Percentiles rank a stretch among this genome's conserved stretches.
phyloP scores from a whole-genome alignment of 2,797 vertebrate species.

The Notolepis coatsorum region DNA sequence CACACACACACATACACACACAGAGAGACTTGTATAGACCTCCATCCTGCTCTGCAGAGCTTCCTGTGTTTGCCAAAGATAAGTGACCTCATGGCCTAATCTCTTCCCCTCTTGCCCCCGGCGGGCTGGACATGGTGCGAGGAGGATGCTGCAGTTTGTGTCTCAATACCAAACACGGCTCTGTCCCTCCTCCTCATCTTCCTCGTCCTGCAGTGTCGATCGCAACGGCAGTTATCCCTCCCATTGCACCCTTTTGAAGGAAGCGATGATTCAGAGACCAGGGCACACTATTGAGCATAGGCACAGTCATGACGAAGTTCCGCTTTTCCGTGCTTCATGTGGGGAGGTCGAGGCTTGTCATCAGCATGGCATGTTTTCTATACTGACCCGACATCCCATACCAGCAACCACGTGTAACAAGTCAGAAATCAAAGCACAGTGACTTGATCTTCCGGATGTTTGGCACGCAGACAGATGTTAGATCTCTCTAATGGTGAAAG shows the following conservation, averaged over 20 bases:
- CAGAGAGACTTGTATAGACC: background rate
- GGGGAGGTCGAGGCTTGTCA: too few species aligned
- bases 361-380: too few species aligned
- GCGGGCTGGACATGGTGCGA: conserved; percentile 39
- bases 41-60: conserved; percentile 56
- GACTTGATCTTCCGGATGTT: too few species aligned
- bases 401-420: too few species aligned
- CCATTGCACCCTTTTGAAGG: conserved; percentile 41
- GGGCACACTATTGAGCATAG: background rate
- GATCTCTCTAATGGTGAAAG: too few species aligned
- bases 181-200: conserved; percentile 37
- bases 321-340: background rate
- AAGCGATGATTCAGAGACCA: conserved; percentile 22
- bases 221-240: conserved; percentile 51
- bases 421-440: too few species aligned
- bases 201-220: conserved; percentile 41
- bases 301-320: background rate
- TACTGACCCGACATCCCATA: too few species aligned
- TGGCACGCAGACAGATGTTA: too few species aligned
- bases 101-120: conserved; percentile 57
- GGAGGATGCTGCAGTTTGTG: conserved; percentile 52
- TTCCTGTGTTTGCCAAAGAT: conserved; percentile 77
- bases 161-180: conserved; percentile 64
- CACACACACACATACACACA: conserved; percentile 20
- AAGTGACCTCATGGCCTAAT: conserved; percentile 73